A percentile compares a stretch with the other conserved stretches of the same genome.
Conservation (phyloP, 2,797 vertebrate species). For the Otus scops region DNA sequence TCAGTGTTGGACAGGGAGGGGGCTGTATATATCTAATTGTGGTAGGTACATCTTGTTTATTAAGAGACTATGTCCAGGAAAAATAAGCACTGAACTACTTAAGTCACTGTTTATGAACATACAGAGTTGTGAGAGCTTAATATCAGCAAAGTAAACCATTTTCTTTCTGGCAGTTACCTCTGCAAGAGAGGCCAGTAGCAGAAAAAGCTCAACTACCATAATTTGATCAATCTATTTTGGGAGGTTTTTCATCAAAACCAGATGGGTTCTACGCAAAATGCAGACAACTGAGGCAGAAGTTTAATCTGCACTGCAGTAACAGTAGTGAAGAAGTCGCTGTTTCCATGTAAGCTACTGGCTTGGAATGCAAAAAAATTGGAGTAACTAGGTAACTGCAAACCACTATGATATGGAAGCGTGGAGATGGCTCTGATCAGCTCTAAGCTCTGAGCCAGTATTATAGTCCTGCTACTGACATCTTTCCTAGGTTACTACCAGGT, state of each 20-base stretch:
- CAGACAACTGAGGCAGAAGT: background rate
- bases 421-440: background rate
- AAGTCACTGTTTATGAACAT: background rate
- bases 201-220: background rate
- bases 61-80: background rate
- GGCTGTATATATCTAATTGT: background rate
- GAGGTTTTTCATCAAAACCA: background rate
- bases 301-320: background rate
- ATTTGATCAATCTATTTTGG: background rate
- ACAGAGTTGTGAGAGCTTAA: background rate
- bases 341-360: background rate
- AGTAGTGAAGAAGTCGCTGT: background rate
- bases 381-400: background rate
- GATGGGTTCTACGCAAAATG: background rate
- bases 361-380: background rate
- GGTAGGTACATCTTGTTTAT: background rate
- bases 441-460: background rate
- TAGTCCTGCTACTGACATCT: background rate
- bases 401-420: rapidly evolving
- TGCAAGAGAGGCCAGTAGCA: background rate
- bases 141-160: background rate
- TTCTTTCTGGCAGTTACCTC: background rate
- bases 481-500: background rate
- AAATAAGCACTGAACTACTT: background rate
- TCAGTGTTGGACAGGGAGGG: background rate